These are phyloP conservation scores for Ischnura elegans DNA, from an alignment of 2,888 invertebrate genomes.

Conservation along the genomic window DNA sequence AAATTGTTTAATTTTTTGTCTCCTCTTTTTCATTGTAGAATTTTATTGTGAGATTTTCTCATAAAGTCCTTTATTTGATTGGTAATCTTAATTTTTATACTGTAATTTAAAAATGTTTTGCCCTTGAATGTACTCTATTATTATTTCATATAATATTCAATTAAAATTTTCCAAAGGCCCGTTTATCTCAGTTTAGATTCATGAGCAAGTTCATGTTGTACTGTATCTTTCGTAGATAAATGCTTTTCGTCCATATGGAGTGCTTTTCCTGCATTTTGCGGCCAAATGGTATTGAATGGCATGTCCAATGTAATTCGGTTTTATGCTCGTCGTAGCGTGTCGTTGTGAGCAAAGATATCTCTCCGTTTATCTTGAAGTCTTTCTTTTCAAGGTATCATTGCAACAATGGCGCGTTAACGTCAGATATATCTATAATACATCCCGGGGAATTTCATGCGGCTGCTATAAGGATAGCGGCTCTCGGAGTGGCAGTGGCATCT, in stretches of 20 bases:
- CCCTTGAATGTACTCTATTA: no score
- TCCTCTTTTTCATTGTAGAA: no score
- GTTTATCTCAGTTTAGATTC: no score
- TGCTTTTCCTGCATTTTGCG: background rate
- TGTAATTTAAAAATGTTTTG: no score
- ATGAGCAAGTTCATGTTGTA: no score
- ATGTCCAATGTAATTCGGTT: slow-evolving; percentile 43
- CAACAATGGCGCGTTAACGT: slow-evolving; percentile 37
- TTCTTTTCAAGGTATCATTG: slow-evolving; percentile 49
- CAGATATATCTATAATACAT: slow-evolving; percentile 52
- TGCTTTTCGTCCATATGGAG: background rate
- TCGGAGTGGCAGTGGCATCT: slow-evolving; percentile 49
- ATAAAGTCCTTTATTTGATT: no score
- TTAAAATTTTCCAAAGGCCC: no score
- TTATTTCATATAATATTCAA: no score
- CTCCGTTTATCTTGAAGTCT: background rate
- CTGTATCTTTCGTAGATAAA: background rate
- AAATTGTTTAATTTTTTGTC: no score
- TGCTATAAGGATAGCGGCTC: background rate
- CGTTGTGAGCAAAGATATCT: background rate
- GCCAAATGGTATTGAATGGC: slow-evolving; percentile 43
- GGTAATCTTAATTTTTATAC: no score
- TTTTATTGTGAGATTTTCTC: no score
- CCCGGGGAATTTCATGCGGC: background rate
- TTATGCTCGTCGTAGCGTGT: slow-evolving; percentile 48